Conservation (phyloP, 2,113 vertebrate genomes). For the Raphicerus campestris region DNA sequence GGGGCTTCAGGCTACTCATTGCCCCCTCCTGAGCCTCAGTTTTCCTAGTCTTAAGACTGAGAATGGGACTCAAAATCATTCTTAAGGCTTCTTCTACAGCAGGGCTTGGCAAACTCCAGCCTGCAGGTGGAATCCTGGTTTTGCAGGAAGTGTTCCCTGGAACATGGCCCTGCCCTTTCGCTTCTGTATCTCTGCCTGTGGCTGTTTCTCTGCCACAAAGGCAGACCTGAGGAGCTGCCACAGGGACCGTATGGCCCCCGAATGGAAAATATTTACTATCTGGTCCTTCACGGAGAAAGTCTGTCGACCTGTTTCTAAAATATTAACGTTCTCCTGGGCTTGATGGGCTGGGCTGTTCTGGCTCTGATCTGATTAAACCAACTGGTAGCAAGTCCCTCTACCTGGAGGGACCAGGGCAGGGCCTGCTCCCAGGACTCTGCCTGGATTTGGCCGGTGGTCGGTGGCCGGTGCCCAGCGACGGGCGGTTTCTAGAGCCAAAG, state of each 20-base stretch:
- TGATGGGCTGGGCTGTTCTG: not conserved
- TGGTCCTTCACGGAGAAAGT: not conserved
- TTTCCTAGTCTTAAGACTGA: not conserved
- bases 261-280: not conserved
- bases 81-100: not conserved
- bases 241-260: not conserved
- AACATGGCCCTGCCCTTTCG: not conserved
- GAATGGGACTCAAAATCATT: not conserved
- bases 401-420: accelerated
- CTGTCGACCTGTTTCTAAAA: not conserved
- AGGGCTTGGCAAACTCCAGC: not conserved
- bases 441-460: not conserved
- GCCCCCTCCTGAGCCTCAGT: not conserved
- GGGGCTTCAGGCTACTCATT: not conserved
- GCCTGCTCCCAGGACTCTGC: not conserved
- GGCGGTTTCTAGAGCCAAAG: not conserved
- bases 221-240: not conserved
- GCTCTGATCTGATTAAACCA: not conserved
- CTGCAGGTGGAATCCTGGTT: not conserved
- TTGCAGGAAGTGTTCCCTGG: not conserved
- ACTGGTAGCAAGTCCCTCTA: not conserved
- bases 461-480: accelerated
- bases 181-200: not conserved
- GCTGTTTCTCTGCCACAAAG: not conserved
- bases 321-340: not conserved